Percentiles rank a stretch among this genome's conserved stretches.
These are phyloP conservation scores for Numida meleagris DNA, from an alignment of 2,113 vertebrate species.

Conservation along the genomic window DNA sequence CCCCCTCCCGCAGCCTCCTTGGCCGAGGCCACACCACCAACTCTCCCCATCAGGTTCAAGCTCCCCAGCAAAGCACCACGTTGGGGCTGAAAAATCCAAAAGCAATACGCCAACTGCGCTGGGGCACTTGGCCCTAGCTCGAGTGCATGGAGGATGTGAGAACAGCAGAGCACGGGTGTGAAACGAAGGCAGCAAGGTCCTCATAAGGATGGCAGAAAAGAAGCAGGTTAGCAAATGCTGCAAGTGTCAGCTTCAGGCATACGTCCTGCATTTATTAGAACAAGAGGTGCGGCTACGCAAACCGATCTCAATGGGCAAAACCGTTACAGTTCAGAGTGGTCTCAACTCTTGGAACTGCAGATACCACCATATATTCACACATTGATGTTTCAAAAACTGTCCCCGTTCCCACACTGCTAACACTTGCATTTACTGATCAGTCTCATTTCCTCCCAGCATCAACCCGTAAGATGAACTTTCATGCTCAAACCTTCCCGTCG, in stretches of 20 bases:
- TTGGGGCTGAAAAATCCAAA: too few species aligned
- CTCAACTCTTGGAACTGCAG: neutral
- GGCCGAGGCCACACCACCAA: too few species aligned
- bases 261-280: constrained; percentile 18
- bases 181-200: accelerated
- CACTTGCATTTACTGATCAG: neutral
- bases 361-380: neutral
- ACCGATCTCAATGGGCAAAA: neutral
- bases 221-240: neutral
- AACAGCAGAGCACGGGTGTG: accelerated
- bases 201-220: accelerated
- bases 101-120: accelerated
- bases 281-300: neutral
- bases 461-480: neutral
- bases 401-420: neutral
- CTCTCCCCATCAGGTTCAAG: accelerated
- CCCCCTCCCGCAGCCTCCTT: too few species aligned
- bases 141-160: accelerated
- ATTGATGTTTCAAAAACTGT: accelerated
- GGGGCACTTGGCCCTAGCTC: accelerated
- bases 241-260: neutral
- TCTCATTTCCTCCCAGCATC: neutral
- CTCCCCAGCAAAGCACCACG: accelerated
- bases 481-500: neutral
- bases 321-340: neutral